These are phyloP conservation scores for Mionectes olivaceus DNA, from an alignment of 2,797 vertebrate species.

Conservation along the genomic window DNA sequence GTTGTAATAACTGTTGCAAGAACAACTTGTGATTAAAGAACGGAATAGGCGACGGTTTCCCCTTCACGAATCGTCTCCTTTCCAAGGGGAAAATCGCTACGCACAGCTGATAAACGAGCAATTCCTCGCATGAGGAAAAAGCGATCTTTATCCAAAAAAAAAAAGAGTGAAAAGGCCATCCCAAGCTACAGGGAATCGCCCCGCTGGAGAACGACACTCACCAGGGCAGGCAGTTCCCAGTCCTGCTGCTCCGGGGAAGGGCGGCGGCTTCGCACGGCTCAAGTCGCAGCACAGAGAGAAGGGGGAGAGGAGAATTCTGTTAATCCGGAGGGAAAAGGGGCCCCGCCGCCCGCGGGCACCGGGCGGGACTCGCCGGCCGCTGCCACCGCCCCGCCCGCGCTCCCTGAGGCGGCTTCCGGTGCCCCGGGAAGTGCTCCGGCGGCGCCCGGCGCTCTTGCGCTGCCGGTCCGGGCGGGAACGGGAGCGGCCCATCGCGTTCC, in stretches of 20 bases:
- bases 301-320: fast-evolving
- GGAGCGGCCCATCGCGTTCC: not conserved
- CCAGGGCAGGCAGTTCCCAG: not conserved
- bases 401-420: not conserved
- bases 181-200: not conserved
- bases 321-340: fast-evolving
- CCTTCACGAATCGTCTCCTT: not conserved
- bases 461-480: not conserved
- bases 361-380: not conserved
- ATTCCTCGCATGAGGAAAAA: fast-evolving
- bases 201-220: not conserved
- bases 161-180: fast-evolving
- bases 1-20: not conserved
- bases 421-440: fast-evolving
- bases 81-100: not conserved
- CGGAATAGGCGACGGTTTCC: not conserved
- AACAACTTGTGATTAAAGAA: not conserved
- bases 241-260: not conserved
- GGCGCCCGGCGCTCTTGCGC: fast-evolving
- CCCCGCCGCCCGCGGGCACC: not conserved
- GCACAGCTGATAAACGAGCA: not conserved
- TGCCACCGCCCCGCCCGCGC: fast-evolving
- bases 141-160: too few species aligned
- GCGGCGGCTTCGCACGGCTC: fast-evolving
- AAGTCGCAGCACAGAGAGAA: fast-evolving